Percentiles rank a stretch among this genome's conserved stretches.
phyloP scores from a whole-genome alignment of 2,888 invertebrate species.

The Rhamphomyia laevipes region DNA sequence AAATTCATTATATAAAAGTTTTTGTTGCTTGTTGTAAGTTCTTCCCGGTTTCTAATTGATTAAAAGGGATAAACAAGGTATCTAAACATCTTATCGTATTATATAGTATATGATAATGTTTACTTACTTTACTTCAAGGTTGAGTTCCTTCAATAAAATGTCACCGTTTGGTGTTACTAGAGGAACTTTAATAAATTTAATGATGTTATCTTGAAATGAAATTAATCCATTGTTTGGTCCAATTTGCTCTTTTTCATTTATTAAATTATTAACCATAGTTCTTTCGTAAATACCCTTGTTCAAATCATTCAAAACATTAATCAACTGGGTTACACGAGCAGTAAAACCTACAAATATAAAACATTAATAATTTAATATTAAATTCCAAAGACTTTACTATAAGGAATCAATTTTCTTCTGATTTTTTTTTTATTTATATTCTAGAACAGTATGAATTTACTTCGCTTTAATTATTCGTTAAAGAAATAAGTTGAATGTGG shows the following conservation, averaged over 20 bases:
- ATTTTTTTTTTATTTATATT: too few relatives aligned
- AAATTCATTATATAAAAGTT: too few relatives aligned
- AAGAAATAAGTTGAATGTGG: too few relatives aligned
- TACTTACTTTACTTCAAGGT: conserved; percentile 71
- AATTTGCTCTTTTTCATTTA: conserved; percentile 30
- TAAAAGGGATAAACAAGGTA: too few relatives aligned
- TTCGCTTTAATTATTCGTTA: too few relatives aligned
- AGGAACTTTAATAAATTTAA: conserved; percentile 85
- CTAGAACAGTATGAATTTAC: too few relatives aligned
- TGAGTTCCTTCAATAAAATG: conserved; percentile 75
- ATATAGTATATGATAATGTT: neutral
- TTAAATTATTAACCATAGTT: conserved; percentile 42
- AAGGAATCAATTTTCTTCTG: too few relatives aligned
- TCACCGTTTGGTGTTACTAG: conserved; percentile 97
- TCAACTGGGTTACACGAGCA: conserved; percentile 79
- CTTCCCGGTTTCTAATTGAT: too few relatives aligned
- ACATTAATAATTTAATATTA: too few relatives aligned
- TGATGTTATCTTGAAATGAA: conserved; percentile 75
- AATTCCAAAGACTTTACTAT: too few relatives aligned
- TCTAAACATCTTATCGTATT: too few relatives aligned
- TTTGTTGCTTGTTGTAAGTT: too few relatives aligned
- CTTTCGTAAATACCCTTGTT: conserved; percentile 61
- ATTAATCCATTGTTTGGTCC: conserved; percentile 68
- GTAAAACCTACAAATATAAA: conserved; percentile 49
- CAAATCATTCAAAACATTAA: conserved; percentile 70